Conservation (phyloP, 2,113 vertebrate species). For the Corythoichthys haematopterus region DNA sequence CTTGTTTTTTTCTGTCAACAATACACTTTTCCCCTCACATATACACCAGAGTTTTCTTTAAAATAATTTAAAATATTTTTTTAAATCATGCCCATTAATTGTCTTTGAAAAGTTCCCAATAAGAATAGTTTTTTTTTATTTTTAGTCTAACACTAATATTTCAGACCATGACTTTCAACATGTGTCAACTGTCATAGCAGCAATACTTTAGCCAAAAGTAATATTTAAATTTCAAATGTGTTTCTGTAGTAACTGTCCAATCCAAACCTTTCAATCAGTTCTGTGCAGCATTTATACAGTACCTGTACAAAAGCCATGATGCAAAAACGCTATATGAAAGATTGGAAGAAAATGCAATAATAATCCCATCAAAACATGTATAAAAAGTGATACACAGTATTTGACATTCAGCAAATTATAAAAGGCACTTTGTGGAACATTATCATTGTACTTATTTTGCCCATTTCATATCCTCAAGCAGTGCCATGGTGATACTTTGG, state of each 20-base stretch:
- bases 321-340: background rate
- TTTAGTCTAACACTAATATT: no score
- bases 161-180: background rate
- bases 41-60: no score
- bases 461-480: background rate
- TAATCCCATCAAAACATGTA: background rate
- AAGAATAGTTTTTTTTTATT: no score
- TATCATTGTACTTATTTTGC: background rate
- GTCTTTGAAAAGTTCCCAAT: no score
- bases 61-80: no score
- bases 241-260: background rate
- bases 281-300: background rate
- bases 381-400: background rate
- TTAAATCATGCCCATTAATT: no score
- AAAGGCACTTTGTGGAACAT: background rate
- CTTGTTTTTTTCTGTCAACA: no score
- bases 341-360: background rate
- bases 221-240: background rate
- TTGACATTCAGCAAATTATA: slow-evolving; percentile 5
- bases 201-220: background rate
- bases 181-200: background rate
- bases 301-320: background rate
- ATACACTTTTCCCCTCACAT: background rate
- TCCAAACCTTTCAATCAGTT: background rate
- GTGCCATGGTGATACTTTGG: background rate